Percentiles rank a stretch among this genome's conserved stretches.
Evolutionary conservation across 2,797 vertebrate species (phyloP).

Genomic region (Acomys russatus): DNA sequence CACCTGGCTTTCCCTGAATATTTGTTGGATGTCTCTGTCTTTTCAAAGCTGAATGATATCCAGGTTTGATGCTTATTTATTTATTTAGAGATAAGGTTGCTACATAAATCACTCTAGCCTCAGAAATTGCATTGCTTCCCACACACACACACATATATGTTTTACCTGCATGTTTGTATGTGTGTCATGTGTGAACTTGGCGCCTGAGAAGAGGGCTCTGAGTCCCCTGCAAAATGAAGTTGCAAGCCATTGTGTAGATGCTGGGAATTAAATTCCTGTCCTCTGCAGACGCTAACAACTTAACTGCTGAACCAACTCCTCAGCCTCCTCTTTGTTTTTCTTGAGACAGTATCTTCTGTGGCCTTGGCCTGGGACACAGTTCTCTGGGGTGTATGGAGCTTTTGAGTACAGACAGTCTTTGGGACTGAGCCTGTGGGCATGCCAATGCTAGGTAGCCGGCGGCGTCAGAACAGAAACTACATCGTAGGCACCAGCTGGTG

Average conservation of each 20-base stretch:
- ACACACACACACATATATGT: too few relatives aligned
- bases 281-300: background rate
- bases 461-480: background rate
- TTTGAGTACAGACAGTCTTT: background rate
- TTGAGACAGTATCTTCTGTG: background rate
- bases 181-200: background rate
- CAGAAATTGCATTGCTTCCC: background rate
- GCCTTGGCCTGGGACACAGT: background rate
- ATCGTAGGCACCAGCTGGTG: background rate
- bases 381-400: background rate
- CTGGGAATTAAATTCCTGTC: background rate
- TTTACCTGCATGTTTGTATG: background rate
- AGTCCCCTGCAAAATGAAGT: background rate
- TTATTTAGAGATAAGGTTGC: background rate
- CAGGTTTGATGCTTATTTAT: background rate
- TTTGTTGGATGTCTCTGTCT: background rate
- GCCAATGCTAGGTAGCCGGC: background rate
- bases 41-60: background rate
- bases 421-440: background rate
- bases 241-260: background rate
- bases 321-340: background rate
- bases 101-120: background rate
- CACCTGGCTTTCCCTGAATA: background rate
- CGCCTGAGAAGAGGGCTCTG: too few relatives aligned
- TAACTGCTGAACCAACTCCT: background rate